A percentile compares a stretch with the other conserved stretches of the same genome.
phyloP scores from a whole-genome alignment of 2,888 invertebrate genomes.

The Tridacna crocea region DNA sequence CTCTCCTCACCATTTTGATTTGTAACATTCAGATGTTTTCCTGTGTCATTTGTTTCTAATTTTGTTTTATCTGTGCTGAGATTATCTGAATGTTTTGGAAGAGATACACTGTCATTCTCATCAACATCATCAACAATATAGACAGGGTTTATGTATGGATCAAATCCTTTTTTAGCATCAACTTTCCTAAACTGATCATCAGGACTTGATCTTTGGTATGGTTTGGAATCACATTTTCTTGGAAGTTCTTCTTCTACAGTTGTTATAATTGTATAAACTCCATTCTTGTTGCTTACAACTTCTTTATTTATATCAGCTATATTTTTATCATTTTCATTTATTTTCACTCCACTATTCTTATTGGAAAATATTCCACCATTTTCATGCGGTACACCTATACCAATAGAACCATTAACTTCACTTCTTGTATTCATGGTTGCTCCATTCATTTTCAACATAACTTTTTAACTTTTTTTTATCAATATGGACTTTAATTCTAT shows the following conservation, averaged over 20 bases:
- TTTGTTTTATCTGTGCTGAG: background rate
- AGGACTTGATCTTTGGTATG: background rate
- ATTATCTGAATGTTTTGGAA: background rate
- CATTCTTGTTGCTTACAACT: background rate
- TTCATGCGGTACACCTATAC: background rate
- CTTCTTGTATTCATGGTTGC: background rate
- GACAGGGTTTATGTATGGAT: constrained; percentile 7
- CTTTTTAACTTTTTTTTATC: no score
- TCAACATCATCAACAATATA: constrained; percentile 22
- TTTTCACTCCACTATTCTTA: constrained; percentile 10
- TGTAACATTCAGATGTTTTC: background rate
- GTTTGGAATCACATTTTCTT: background rate
- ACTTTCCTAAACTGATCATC: background rate
- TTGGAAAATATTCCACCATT: background rate
- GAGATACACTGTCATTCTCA: constrained; percentile 18
- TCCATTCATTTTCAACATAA: background rate
- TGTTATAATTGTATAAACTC: constrained; percentile 6
- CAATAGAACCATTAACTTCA: background rate
- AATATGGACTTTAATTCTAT: background rate
- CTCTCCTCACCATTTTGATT: background rate
- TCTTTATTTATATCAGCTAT: no score
- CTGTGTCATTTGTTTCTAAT: background rate
- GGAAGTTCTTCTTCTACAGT: background rate
- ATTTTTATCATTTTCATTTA: no score
- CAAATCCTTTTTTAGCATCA: background rate